Base-by-base conservation (phyloP, 1,140 invertebrate genomes). In the Lasaia peninsularis region DNA sequence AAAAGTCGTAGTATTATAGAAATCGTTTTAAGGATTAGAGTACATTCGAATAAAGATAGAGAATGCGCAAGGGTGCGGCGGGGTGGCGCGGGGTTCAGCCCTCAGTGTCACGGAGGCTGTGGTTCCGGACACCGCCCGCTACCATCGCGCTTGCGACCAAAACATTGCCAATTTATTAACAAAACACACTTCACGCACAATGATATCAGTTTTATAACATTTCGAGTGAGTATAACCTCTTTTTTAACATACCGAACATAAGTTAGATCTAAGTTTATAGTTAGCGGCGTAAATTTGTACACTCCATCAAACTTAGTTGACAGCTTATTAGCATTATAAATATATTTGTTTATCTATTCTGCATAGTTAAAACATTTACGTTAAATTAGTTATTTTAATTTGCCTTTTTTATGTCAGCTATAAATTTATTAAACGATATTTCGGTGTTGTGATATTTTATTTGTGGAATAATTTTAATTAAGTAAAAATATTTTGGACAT, bases 61-160 rank as follows among this genome's bases (percentile, higher is more conserved):
- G 71, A 70, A 55, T 62, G 69, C 67, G 75, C 63, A 69, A 61
- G 66, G 62, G 58, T 70, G 69, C 67, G 65, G 67, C 34, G 71
- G 65, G 48, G 65, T 57, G 61, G 62, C 54, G 65, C 55, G 59
- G 66, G 60, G 65, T 49, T 48, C 63, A 62, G 65, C 68, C 76
- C 75, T 84, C 77, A 87, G 84, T 87, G 76, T 73, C 77, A 76
- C 80, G 81, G 80, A 85, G 84, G 81, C 81, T 85, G 81, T 71
- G 80, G 77, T 57, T 57, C 52, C 59, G 52, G 62, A 61, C 62
- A 69, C 69, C 75, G 75, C 69, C 76, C 77, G 75, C 75, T 74
- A 74, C 72, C 54, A 55, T 50, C 59, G 67, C 37, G 20, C 52
- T 58, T 57, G 35, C 34, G 52, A 60, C 61, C 76, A 73, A 72